Evolutionary conservation across 1,140 invertebrate genomes (phyloP).

Genomic region (Papilio glaucus): DNA sequence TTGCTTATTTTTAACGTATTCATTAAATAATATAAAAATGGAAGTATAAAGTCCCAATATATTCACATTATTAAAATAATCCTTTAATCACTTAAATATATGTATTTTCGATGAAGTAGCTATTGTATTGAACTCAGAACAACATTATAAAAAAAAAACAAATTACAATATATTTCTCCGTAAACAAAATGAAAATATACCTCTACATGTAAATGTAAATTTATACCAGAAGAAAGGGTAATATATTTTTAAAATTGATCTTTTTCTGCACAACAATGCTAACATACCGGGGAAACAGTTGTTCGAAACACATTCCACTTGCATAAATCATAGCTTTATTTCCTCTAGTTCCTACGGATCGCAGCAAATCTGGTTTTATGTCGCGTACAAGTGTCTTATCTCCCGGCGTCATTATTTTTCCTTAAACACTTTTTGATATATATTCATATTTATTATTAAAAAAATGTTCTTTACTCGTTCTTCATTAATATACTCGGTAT

Average conservation of each 20-base stretch:
- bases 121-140: neutral
- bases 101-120: neutral
- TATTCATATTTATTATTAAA: constrained; percentile 27
- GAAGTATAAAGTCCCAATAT: too few relatives aligned
- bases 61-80: too few relatives aligned
- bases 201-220: constrained; percentile 18
- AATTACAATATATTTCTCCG: too few relatives aligned
- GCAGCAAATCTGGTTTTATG: constrained; percentile 54
- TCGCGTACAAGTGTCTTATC: constrained; percentile 52
- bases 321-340: constrained; percentile 77
- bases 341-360: constrained; percentile 60
- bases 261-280: constrained; percentile 43
- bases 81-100: too few relatives aligned
- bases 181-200: constrained; percentile 26
- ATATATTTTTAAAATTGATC: constrained; percentile 38
- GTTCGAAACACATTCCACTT: constrained; percentile 71
- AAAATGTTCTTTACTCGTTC: constrained; percentile 17
- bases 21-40: too few relatives aligned
- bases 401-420: constrained; percentile 45
- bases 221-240: constrained; percentile 19
- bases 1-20: too few relatives aligned
- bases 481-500: too few relatives aligned
- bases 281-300: constrained; percentile 49
- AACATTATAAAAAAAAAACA: neutral
- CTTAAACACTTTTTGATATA: constrained; percentile 37